Conservation (phyloP, 2,797 vertebrate genomes). For the Apogon talboti region DNA sequence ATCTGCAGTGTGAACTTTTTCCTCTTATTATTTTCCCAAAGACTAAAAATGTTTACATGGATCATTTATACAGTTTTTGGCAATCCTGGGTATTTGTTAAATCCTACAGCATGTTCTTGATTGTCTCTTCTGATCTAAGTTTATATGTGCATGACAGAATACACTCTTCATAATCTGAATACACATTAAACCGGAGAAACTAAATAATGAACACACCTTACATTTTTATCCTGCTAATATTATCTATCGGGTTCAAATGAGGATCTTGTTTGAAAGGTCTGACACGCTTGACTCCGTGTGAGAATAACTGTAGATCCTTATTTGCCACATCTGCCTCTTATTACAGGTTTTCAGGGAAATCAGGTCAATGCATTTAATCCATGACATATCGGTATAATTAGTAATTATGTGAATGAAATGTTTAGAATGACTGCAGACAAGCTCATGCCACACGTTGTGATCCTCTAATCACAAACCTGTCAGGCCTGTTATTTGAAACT, state of each 20-base stretch:
- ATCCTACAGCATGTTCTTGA: too few relatives aligned
- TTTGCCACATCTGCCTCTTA: conserved; percentile 37
- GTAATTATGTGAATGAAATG: conserved; percentile 53
- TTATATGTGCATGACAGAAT: too few relatives aligned
- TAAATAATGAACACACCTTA: background rate
- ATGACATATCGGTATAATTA: conserved; percentile 53
- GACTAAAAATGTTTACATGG: too few relatives aligned
- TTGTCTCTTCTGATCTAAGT: too few relatives aligned
- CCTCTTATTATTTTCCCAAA: too few relatives aligned
- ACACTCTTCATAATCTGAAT: too few relatives aligned
- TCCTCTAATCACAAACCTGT: conserved; percentile 54
- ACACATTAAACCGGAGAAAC: too few relatives aligned
- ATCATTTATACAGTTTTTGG: too few relatives aligned
- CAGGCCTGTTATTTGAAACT: conserved; percentile 52
- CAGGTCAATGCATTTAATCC: conserved; percentile 50
- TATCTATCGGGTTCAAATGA: conserved; percentile 6
- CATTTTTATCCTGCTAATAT: background rate
- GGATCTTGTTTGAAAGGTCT: conserved; percentile 5
- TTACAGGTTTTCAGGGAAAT: conserved; percentile 41
- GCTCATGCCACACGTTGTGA: conserved; percentile 42
- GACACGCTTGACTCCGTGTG: conserved; percentile 3
- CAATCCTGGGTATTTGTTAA: too few relatives aligned
- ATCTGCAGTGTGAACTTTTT: too few relatives aligned
- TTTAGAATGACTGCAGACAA: conserved; percentile 42
- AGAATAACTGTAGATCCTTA: conserved; percentile 21